Evolutionary conservation across 2,888 invertebrate genomes (phyloP).

Genomic region (Amphiduros pacificus): DNA sequence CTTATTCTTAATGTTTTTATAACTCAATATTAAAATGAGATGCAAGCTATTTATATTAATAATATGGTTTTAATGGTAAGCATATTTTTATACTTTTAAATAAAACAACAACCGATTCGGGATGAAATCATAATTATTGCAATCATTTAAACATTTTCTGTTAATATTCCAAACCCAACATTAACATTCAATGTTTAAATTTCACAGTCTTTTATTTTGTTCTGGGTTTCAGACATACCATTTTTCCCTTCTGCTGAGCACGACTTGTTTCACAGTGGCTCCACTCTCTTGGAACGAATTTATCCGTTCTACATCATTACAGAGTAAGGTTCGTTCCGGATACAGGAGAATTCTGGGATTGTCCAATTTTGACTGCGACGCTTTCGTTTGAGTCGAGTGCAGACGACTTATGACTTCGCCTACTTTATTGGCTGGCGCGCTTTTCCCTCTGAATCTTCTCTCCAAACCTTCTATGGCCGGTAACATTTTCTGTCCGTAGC

Average conservation of each 20-base stretch:
- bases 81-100: too few relatives aligned
- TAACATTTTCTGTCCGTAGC: conserved; percentile 15
- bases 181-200: too few relatives aligned
- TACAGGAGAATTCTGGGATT: conserved; percentile 30
- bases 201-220: too few relatives aligned
- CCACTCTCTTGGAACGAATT: conserved; percentile 23
- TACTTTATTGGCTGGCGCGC: neutral
- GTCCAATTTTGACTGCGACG: conserved; percentile 19
- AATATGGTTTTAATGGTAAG: too few relatives aligned
- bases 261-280: conserved; percentile 20
- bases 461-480: conserved; percentile 14
- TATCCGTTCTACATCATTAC: conserved; percentile 29
- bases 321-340: conserved; percentile 28
- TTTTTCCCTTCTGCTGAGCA: conserved; percentile 25
- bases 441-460: conserved; percentile 7
- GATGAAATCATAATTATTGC: too few relatives aligned
- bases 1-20: too few relatives aligned
- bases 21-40: too few relatives aligned
- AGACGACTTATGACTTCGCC: conserved; percentile 3
- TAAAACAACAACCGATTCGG: too few relatives aligned
- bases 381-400: conserved; percentile 9
- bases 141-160: too few relatives aligned
- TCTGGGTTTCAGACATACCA: conserved; percentile 28
- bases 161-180: too few relatives aligned
- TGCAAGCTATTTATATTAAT: too few relatives aligned